Evolutionary conservation across 2,888 invertebrate genomes (phyloP), one percentile per base, ranked within the genome.

Genomic region (Drosophila falleni): DNA sequence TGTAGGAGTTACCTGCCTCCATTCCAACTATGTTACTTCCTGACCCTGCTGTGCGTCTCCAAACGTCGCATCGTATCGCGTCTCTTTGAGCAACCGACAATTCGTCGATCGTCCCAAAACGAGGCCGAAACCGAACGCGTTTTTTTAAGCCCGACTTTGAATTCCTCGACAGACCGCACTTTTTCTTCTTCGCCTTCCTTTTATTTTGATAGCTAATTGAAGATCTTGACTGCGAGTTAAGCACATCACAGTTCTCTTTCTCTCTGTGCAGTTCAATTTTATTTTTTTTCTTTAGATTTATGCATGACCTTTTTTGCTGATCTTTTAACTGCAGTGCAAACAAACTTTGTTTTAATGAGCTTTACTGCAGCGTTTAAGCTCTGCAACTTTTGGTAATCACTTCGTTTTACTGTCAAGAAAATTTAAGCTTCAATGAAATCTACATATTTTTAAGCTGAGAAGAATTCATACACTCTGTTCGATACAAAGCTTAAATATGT

Each of bases 131-230:
- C 74, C 61, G 63, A 71, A 77, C 69, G 80, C 76, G 64, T 86
- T 82, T 73, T 86, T 82, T 73, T 66, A 9, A 72, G 67, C 41
- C 74, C 55, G 74, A 55, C 73, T 82, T 78, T 75, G 78, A 80
- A 81, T 85, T 78, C 74, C 75, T 69, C 63, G 56, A 63, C 78
- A 56, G 39, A 15, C 70, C 63, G 66, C 74, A 59, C 63, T 65
- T 53, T 54, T 56, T 46, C 49, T 59, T 29, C 16, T 31, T n/a
- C 15, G 23, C 6, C 54, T 31, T 26, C 19, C 42, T 31, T 29
- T 33, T 51, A 56, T 79, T 82, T 80, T 72, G 89, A 91, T 90
- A 85, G 79, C 90, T 91, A 90, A 91, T 91, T 91, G 91, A 87
- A 91, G 90, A 91, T 90, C 85, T 88, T 70, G 65, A 55, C 62